Evolutionary conservation across 92 coral and sea anemone species (phyloP).

Genomic region (Parazoanthus swiftii): DNA sequence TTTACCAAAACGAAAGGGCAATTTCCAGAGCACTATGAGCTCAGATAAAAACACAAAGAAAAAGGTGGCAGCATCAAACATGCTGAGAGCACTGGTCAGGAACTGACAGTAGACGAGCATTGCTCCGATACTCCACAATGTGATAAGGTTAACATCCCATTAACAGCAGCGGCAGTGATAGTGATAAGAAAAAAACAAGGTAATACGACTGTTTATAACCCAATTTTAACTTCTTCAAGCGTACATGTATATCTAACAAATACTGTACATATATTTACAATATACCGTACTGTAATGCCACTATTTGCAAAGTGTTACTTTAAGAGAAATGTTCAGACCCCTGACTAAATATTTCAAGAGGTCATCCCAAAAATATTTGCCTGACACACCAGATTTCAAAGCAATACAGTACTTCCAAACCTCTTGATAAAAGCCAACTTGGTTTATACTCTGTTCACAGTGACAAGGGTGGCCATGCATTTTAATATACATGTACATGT

Average conservation of each 20-base stretch:
- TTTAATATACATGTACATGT: no score
- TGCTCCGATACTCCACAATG: conserved; percentile 2
- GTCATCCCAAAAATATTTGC: no score
- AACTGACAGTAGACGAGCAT: conserved; percentile 24
- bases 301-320: no score
- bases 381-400: no score
- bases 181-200: conserved; percentile 20
- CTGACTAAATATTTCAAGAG: no score
- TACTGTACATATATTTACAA: no score
- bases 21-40: neutral
- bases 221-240: conserved; percentile 28
- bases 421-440: no score
- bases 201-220: conserved; percentile 28
- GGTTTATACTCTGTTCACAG: no score
- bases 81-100: conserved; percentile 21
- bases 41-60: neutral
- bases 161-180: conserved; percentile 18
- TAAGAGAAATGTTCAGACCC: no score
- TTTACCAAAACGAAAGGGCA: neutral
- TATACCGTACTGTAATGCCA: no score
- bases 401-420: no score
- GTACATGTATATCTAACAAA: neutral
- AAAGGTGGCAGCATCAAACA: neutral
- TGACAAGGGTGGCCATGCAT: no score
- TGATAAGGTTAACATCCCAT: conserved; percentile 20